A percentile compares a stretch with the other conserved stretches of the same genome.
phyloP scores from a whole-genome alignment of 2,113 vertebrate species.

The Odontophorus gujanensis region DNA sequence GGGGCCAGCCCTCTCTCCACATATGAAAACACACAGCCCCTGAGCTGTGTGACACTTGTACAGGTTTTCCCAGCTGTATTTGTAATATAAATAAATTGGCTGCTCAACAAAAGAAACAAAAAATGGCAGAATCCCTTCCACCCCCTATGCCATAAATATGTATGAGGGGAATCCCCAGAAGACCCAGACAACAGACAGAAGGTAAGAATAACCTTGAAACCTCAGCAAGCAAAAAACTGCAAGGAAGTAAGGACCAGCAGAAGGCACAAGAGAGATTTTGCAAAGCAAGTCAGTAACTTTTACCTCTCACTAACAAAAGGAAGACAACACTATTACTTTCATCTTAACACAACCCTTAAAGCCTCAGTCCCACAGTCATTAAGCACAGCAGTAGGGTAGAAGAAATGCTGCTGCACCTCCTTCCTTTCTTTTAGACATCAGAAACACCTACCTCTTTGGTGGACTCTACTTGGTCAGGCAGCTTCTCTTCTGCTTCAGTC shows the following conservation, averaged over 20 bases:
- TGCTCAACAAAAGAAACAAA: not conserved
- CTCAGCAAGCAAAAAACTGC: not conserved
- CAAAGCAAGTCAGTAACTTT: not conserved
- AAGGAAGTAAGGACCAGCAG: not conserved
- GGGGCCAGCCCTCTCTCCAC: not conserved
- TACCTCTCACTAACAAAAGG: fast-evolving
- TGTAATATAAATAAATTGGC: not conserved
- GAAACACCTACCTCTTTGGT: conserved; percentile 64
- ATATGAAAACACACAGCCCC: not conserved
- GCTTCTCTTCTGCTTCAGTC: conserved; percentile 29
- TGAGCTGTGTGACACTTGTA: not conserved
- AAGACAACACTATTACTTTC: not conserved
- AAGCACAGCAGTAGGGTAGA: not conserved
- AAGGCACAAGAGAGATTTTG: not conserved
- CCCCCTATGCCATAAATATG: not conserved
- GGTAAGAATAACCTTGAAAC: not conserved
- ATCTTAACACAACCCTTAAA: not conserved
- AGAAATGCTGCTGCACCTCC: not conserved
- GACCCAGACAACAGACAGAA: not conserved
- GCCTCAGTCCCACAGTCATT: not conserved
- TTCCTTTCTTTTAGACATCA: not conserved
- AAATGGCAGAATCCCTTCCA: not conserved
- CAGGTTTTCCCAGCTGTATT: not conserved
- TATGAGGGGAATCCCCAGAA: not conserved
- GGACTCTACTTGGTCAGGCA: conserved; percentile 46